A percentile compares a stretch with the other conserved stretches of the same genome.
These are phyloP conservation scores for Panagrolaimus sp. DNA, from an alignment of 1,140 invertebrate genomes.

Conservation along the genomic window DNA sequence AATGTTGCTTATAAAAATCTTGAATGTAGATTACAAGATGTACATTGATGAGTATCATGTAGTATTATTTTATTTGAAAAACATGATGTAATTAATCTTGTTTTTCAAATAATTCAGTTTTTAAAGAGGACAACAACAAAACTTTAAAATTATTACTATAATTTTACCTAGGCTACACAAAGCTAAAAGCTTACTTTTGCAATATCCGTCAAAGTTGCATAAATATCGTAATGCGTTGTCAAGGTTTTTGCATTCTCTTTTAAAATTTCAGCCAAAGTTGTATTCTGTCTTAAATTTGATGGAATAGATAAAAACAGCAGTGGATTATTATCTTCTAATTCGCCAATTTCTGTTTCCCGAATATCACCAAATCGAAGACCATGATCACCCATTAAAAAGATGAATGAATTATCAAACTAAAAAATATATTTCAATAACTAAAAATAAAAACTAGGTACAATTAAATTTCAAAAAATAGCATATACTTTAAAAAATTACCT, in stretches of 20 bases:
- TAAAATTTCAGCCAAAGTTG: not conserved
- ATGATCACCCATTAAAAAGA: not conserved
- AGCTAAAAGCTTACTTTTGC: not conserved
- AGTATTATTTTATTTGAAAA: too few relatives aligned
- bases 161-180: too few relatives aligned
- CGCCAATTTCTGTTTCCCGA: not conserved
- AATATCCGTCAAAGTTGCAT: slow-evolving; percentile 5
- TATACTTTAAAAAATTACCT: too few relatives aligned
- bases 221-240: slow-evolving; percentile 9
- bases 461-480: too few relatives aligned
- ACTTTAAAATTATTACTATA: too few relatives aligned
- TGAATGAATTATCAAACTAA: not conserved
- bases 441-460: not conserved
- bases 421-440: not conserved
- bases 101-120: too few relatives aligned
- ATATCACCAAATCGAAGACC: not conserved
- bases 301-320: not conserved
- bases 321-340: slow-evolving; percentile 13
- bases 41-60: too few relatives aligned
- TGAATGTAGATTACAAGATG: too few relatives aligned
- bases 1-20: too few relatives aligned
- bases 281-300: not conserved
- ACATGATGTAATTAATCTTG: too few relatives aligned
- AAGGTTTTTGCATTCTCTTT: slow-evolving; percentile 6
- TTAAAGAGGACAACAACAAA: too few relatives aligned